Conservation (phyloP, 2,113 vertebrate species). For the Mohoua ochrocephala region DNA sequence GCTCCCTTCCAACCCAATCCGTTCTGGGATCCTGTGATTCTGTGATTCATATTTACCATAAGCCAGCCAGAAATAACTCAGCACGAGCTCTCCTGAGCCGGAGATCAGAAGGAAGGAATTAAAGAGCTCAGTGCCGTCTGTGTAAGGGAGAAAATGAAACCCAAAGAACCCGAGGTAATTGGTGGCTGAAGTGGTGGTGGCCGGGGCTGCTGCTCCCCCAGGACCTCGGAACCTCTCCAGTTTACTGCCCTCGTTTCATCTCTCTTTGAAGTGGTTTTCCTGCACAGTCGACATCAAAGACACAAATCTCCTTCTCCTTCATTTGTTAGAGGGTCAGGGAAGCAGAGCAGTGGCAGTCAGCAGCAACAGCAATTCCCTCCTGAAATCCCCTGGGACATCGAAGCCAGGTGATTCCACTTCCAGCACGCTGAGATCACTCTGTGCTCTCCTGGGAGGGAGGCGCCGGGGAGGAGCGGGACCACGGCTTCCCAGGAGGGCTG, state of each 20-base stretch:
- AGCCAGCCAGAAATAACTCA: not conserved
- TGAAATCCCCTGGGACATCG: not conserved
- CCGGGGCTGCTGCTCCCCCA: not conserved
- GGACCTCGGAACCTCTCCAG: not conserved
- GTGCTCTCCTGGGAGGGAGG: not conserved
- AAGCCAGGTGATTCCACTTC: too few species aligned
- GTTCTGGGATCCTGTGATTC: not conserved
- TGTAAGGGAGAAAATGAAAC: not conserved
- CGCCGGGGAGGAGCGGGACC: rapidly evolving
- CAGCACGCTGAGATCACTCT: not conserved
- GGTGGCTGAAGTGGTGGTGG: not conserved
- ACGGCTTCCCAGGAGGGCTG: rapidly evolving
- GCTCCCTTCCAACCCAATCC: not conserved
- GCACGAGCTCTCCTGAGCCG: not conserved
- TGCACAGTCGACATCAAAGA: rapidly evolving
- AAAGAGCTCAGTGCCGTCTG: not conserved
- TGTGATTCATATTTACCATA: not conserved
- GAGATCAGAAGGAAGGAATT: not conserved
- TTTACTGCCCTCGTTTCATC: not conserved
- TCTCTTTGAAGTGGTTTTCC: not conserved
- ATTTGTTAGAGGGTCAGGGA: not conserved
- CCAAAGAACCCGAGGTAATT: not conserved
- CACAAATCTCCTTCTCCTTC: not conserved
- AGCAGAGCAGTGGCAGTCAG: not conserved
- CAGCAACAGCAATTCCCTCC: not conserved